Base-by-base conservation (phyloP, 2,113 vertebrate species). In the Vanacampus margaritifer region DNA sequence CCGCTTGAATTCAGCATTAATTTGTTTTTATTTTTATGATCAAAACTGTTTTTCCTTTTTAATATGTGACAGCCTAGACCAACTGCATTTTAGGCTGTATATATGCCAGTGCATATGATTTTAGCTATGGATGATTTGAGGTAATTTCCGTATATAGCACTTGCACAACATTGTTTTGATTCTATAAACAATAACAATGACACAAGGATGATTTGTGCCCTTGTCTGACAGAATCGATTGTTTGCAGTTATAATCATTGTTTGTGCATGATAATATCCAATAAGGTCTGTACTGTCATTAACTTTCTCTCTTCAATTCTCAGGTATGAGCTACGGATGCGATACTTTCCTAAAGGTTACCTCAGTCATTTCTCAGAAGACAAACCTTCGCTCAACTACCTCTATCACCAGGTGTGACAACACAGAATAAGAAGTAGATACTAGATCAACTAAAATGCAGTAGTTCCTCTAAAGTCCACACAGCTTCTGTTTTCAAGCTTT, bases 361-460 rank as follows among this genome's bases (percentile, higher is more conserved):
- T 99, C 79, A 96, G 93, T 85, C 95, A 98, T 90, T 99, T 98
- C 89, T 94, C 93, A 5, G 95, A 99, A 86, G 97, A 99, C 89
- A 98, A 96, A 80, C 97, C 97, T 67, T 97, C 97, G 65, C 89
- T 98, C 73, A 96, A 96, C 92, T 99, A 98, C 93, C 97, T 99
- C 92, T 99, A 99, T 88, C 97, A 99, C 62, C 97, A 99, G 95
- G 97, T 99, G 90, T 79, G 87, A 56, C 35, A 41, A 72, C 21
- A 60, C 0, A 71, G 23, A 46, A 39, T 28, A 35, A 8, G 54
- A 56, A 28, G 59, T 6, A 57, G 23, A 24, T 46, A 68, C 6
- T 50, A 13, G 28, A 7, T 35, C 6, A 46, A 64, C 39, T 21
- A 24, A 43, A 26, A 32, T 32, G 48, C 11, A 46, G 23, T 28